These are phyloP conservation scores for Drosophila ananassae DNA, from an alignment of 1,140 invertebrate species.

Conservation along the genomic window DNA sequence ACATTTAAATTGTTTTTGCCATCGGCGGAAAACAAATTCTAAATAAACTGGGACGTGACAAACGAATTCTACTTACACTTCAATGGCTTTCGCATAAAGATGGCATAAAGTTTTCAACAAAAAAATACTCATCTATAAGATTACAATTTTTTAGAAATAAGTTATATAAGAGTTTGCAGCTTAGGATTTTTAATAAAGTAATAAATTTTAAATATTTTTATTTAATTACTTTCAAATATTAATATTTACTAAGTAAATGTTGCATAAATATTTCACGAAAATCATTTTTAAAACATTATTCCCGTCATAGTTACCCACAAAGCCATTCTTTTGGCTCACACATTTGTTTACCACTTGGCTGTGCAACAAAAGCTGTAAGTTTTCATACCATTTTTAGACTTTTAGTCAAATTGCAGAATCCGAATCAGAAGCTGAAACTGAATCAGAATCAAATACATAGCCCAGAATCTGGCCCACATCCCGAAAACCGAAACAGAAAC, in stretches of 20 bases:
- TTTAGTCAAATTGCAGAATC: constrained; percentile 70
- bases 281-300: constrained; percentile 1
- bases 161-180: no score
- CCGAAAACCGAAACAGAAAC: neutral
- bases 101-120: constrained; percentile 15
- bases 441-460: neutral
- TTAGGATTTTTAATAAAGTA: no score
- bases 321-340: constrained; percentile 56
- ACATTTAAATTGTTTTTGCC: constrained; percentile 81
- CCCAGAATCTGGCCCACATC: constrained; percentile 5
- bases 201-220: neutral
- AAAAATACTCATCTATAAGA: neutral
- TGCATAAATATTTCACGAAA: neutral
- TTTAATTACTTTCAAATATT: neutral
- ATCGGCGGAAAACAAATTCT: constrained; percentile 63
- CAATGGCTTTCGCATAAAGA: constrained; percentile 48
- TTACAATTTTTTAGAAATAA: no score
- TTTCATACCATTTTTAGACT: constrained; percentile 66
- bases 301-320: constrained; percentile 2
- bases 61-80: constrained; percentile 31
- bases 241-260: neutral
- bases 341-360: constrained; percentile 70
- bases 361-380: constrained; percentile 52
- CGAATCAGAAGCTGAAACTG: constrained; percentile 18
- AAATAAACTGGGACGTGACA: constrained; percentile 65